A percentile compares a stretch with the other conserved stretches of the same genome.
These are phyloP conservation scores for Pitangus sulphuratus DNA, from an alignment of 2,797 vertebrate species.

Conservation along the genomic window DNA sequence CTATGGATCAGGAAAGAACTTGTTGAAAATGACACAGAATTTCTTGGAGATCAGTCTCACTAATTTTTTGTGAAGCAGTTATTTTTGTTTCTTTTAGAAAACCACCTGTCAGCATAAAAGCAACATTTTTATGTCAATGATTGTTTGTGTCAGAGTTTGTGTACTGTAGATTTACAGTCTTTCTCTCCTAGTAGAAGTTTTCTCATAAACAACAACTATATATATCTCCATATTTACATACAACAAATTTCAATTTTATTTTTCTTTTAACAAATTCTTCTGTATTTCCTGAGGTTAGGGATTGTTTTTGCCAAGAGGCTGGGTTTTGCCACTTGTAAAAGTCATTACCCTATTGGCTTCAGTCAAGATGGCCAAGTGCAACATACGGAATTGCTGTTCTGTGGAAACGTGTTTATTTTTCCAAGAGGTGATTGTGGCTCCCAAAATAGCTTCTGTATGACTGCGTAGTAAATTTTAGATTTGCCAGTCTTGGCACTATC, in stretches of 20 bases:
- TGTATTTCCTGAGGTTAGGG: not conserved
- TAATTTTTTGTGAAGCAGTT: not conserved
- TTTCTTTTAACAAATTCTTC: not conserved
- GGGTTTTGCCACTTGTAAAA: constrained; percentile 4
- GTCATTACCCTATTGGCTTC: not conserved
- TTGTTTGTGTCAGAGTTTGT: not conserved
- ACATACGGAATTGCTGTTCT: constrained; percentile 5
- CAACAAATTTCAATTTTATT: not conserved
- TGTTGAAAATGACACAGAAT: not conserved
- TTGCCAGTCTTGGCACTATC: constrained; percentile 13
- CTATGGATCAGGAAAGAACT: not conserved
- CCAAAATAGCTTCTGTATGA: constrained; percentile 33
- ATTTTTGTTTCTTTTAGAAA: not conserved
- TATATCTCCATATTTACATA: not conserved
- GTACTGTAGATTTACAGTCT: not conserved
- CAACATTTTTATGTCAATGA: not conserved
- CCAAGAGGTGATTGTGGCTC: constrained; percentile 58
- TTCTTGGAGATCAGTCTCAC: not conserved
- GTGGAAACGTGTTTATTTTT: constrained; percentile 60
- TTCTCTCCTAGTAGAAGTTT: not conserved
- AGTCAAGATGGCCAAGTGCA: constrained; percentile 14
- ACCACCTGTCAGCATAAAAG: not conserved
- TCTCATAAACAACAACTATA: not conserved
- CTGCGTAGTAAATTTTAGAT: constrained; percentile 47
- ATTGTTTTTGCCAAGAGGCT: not conserved